Conservation (phyloP, 2,113 vertebrate genomes). For the Tragelaphus strepsiceros region DNA sequence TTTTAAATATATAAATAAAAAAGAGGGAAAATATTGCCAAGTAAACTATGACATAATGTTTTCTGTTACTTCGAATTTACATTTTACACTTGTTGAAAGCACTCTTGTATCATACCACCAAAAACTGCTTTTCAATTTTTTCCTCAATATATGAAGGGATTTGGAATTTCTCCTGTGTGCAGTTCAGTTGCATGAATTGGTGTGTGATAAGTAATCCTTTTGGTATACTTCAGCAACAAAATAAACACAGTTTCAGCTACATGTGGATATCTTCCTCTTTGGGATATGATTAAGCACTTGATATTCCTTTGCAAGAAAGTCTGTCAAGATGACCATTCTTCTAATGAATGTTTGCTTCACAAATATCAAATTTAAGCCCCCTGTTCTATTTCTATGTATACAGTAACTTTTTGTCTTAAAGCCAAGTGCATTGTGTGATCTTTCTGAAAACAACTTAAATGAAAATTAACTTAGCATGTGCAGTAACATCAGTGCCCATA, state of each 20-base stretch:
- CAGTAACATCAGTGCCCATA: not conserved
- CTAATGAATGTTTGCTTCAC: constrained; percentile 30
- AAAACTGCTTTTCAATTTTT: not conserved
- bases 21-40: not conserved
- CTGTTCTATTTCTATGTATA: not conserved
- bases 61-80: constrained; percentile 9
- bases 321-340: not conserved
- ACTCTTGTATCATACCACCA: not conserved
- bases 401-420: constrained; percentile 11
- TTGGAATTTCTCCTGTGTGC: not conserved
- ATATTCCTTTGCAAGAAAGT: not conserved
- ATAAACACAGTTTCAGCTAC: constrained; percentile 4
- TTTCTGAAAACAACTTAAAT: constrained; percentile 5
- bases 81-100: not conserved
- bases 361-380: constrained; percentile 5
- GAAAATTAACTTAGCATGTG: not conserved
- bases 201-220: not conserved
- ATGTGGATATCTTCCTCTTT: not conserved
- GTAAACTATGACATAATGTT: not conserved
- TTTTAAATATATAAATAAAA: not conserved
- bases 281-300: not conserved
- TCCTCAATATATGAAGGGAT: not conserved
- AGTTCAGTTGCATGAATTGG: not conserved
- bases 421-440: not conserved
- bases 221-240: not conserved